Evolutionary conservation across 2,888 invertebrate genomes (phyloP).

Genomic region (Incurvaria masculella): DNA sequence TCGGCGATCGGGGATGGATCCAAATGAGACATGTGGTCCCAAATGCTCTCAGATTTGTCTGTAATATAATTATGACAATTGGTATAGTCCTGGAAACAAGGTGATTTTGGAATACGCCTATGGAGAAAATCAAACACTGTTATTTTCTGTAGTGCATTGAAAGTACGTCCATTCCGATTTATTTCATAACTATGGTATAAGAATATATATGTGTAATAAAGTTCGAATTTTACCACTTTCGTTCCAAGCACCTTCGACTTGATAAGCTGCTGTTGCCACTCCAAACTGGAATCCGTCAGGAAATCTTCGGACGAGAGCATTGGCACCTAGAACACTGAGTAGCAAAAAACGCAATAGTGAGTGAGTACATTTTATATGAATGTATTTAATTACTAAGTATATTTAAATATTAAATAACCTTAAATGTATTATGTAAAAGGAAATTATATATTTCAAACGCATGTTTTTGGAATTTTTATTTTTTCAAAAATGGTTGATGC

Average conservation of each 20-base stretch:
- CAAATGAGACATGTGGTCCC: conserved; percentile 56
- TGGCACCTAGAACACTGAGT: background rate
- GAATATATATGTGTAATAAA: background rate
- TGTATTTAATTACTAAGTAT: too few relatives aligned
- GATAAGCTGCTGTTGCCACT: conserved; percentile 31
- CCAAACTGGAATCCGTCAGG: conserved; percentile 27
- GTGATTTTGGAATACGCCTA: too few relatives aligned
- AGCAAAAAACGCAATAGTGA: background rate
- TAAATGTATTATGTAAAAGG: too few relatives aligned
- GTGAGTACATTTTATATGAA: background rate
- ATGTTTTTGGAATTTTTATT: too few relatives aligned
- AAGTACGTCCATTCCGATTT: background rate
- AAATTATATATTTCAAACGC: too few relatives aligned
- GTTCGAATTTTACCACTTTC: conserved; percentile 21
- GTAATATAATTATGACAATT: conserved; percentile 11
- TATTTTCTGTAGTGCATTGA: too few relatives aligned
- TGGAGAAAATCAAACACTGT: too few relatives aligned
- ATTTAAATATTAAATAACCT: too few relatives aligned
- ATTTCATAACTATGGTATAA: background rate
- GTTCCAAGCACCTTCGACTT: conserved; percentile 35
- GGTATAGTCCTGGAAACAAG: background rate
- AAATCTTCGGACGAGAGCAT: conserved; percentile 10
- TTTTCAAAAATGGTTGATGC: too few relatives aligned
- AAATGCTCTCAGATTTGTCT: conserved; percentile 58
- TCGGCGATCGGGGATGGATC: conserved; percentile 45